Conservation (phyloP, 2,888 invertebrate genomes). For the Hydroisotoma schaefferi region DNA sequence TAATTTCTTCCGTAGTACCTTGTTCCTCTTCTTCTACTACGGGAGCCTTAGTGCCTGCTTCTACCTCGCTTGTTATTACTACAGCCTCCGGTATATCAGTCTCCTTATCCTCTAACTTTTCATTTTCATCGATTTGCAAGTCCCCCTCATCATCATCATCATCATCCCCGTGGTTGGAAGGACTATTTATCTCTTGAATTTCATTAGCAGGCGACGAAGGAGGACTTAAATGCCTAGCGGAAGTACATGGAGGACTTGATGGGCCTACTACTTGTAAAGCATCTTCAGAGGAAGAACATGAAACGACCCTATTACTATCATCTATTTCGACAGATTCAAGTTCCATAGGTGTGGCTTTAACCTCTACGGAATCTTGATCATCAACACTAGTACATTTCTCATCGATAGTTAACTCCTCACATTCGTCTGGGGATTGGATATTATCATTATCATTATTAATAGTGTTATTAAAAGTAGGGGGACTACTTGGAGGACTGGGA, state of each 20-base stretch:
- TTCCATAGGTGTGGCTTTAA: conserved; percentile 1
- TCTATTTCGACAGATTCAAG: too few species aligned
- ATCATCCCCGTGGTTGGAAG: not conserved
- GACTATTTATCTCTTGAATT: not conserved
- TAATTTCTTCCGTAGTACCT: not conserved
- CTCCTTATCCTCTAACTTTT: not conserved
- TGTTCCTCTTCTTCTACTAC: not conserved
- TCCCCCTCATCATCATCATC: conserved; percentile 11
- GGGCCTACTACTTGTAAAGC: not conserved
- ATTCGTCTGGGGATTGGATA: conserved; percentile 11
- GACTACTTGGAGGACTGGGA: not conserved
- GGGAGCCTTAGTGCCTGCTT: not conserved
- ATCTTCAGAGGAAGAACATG: too few species aligned
- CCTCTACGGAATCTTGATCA: not conserved
- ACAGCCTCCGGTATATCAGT: not conserved
- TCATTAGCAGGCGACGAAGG: not conserved
- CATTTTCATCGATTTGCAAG: not conserved
- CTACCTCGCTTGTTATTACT: too few species aligned
- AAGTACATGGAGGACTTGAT: not conserved
- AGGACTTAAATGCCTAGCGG: not conserved
- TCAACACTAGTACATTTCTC: conserved; percentile 1
- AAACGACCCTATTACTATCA: not conserved
- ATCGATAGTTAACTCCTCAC: conserved; percentile 32
- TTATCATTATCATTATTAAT: not conserved
- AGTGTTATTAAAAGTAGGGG: not conserved